Base-by-base conservation (phyloP, 2,113 vertebrate genomes). In the Mola mola region DNA sequence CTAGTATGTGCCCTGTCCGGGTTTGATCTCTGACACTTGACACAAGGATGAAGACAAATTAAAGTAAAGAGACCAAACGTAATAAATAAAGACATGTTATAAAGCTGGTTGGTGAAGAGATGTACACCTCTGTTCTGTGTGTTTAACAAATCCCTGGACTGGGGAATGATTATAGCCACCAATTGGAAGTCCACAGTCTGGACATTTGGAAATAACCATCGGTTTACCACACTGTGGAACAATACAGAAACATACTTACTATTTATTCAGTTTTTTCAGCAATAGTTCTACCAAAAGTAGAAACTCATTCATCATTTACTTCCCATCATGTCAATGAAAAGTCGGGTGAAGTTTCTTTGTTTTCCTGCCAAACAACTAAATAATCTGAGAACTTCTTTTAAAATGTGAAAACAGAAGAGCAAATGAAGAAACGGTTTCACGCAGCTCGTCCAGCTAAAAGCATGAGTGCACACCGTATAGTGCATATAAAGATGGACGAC, bases 161-260 rank as follows among this genome's bases (percentile, higher is more conserved):
- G 90, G 58, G 0, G 0, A 2, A 20, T 93, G 66, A 0, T 19
- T 0, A 0, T 0, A 0, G 5, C 92, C 92, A 19, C 92, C 92
- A 3, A 91, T 31, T 5, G 0, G n/a, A 15, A 26, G 8, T n/a
- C 81, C 62, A 60, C 92, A 93, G 0, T 59, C 71, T 1, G 1
- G 5, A 71, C 92, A 93, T 0, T 0, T 8, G 4, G 68, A 58
- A 3, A 0, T 0, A 1, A 3, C 46, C 56, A 78, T 0, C 0
- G 92, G 92, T 65, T 0, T 82, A 1, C 90, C 89, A 66, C 92
- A 93, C 91, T 93, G 10, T 16, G 9, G 9, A 38, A 55, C 4
- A 73, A 53, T 4, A 40, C 21, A 53, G 20, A 53, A 49, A 2
- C 12, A 66, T 6, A 13, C 15, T 2, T 21, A 15, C 25, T 5